Evolutionary conservation across 2,797 vertebrate species (phyloP), one percentile per base, ranked within the genome.

Genomic region (Carapus acus): DNA sequence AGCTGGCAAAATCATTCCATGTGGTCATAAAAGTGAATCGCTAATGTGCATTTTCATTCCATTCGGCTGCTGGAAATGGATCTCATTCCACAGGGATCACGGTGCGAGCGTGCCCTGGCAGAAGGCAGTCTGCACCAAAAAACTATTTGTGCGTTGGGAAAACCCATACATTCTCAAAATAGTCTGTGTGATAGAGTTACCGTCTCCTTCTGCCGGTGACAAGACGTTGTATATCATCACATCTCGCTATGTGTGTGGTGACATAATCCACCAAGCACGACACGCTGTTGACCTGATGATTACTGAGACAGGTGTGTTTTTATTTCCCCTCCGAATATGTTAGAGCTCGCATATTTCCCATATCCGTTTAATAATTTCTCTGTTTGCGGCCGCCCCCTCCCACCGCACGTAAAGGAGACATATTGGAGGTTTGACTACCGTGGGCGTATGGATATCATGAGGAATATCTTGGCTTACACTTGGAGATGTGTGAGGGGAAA

Each of bases 111-210:
- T 42, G 54, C 53, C 34, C 7, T 9, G 37, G 60, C 58, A 38
- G 58, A 74, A 52, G 46, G 3, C 71, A 67, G 61, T 66, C 65
- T 67, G 65, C 52, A 18, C 67, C 24, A 45, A 79, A 82, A 83
- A 73, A 77, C 81, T 80, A 84, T 85, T 83, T 86, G 79, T 69
- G 78, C 75, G 69, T 71, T 56, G 75, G 85, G 77, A 81, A 81
- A 83, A 84, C 84, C 76, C 83, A 74, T 71, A 76, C 85, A 84
- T 87, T 87, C 86, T 87, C 77, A 75, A 80, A 84, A 85, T 85
- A 87, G 85, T 75, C 55, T 45, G 59, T 65, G 64, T 76, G 81
- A 88, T 90, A 85, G 79, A 81, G 85, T 89, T 88, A 86, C 87
- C 38, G 64, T 74, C 72, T 74, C 77, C 54, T 64, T 78, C 53